phyloP scores from a whole-genome alignment of 2,888 invertebrate genomes.

The Orthonychiurus folsomi region DNA sequence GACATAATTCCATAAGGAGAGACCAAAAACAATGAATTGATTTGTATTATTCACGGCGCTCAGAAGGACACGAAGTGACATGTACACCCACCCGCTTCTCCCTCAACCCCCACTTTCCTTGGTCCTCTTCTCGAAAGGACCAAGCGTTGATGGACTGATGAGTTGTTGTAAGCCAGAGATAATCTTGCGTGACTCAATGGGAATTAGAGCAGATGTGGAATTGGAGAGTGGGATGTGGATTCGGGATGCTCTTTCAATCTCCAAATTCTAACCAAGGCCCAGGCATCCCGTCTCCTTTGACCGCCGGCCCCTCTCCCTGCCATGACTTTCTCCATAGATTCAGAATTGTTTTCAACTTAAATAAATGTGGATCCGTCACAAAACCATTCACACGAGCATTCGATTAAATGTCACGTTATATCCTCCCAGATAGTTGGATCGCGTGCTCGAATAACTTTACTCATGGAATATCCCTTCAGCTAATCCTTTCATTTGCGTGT shows the following conservation, averaged over 20 bases:
- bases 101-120: too few relatives aligned
- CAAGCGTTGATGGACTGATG: slow-evolving; percentile 7
- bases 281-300: background rate
- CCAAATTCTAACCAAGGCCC: too few relatives aligned
- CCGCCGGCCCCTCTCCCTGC: background rate
- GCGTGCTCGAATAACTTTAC: too few relatives aligned
- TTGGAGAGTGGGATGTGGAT: background rate
- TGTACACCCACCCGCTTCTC: too few relatives aligned
- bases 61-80: too few relatives aligned
- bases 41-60: too few relatives aligned
- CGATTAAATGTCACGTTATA: background rate
- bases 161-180: slow-evolving; percentile 27
- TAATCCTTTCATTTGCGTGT: too few relatives aligned
- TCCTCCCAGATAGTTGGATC: too few relatives aligned
- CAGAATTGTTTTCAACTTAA: background rate
- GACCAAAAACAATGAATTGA: too few relatives aligned
- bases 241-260: background rate
- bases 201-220: slow-evolving; percentile 20
- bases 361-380: background rate
- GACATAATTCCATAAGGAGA: too few relatives aligned
- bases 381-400: background rate
- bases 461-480: too few relatives aligned
- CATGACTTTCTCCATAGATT: background rate
- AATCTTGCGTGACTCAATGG: slow-evolving; percentile 25
- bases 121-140: too few relatives aligned